phyloP scores from a whole-genome alignment of 2,113 vertebrate genomes.

The Hippoglossus stenolepis region DNA sequence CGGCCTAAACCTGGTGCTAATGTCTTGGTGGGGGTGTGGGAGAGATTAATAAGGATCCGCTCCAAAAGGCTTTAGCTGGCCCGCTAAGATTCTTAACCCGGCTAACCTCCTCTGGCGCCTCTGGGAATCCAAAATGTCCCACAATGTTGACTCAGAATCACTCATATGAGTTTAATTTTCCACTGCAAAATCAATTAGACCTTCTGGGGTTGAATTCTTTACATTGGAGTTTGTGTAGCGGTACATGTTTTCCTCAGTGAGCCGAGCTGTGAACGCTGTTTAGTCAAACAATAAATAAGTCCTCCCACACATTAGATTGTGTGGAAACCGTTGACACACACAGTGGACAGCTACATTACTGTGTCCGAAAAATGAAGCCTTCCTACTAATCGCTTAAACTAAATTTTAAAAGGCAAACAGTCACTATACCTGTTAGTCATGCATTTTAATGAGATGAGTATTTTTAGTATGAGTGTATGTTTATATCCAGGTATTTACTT shows the following conservation, averaged over 20 bases:
- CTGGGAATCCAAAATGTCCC: conserved; percentile 82
- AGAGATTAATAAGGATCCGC: conserved; percentile 94
- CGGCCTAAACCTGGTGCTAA: conserved; percentile 91
- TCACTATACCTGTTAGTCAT: neutral
- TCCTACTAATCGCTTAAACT: neutral
- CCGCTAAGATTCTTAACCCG: conserved; percentile 94
- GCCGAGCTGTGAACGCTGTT: neutral
- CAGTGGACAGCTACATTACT: neutral
- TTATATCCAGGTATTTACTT: neutral
- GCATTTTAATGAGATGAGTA: too few species aligned
- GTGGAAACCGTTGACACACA: neutral
- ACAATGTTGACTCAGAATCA: conserved; percentile 72
- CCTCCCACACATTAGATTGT: neutral
- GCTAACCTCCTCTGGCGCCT: conserved; percentile 88
- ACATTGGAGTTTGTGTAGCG: neutral
- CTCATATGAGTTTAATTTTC: conserved; percentile 66
- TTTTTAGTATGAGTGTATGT: too few species aligned
- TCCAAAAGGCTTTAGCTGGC: conserved; percentile 89
- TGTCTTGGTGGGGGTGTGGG: conserved; percentile 90
- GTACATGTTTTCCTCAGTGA: neutral
- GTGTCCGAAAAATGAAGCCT: neutral
- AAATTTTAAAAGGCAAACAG: neutral
- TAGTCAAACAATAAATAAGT: neutral
- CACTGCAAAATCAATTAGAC: conserved; percentile 45
- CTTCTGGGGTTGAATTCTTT: conserved; percentile 13